Percentiles rank a stretch among this genome's conserved stretches.
These are phyloP conservation scores for Rattus norvegicus DNA, from an alignment of 2,113 vertebrate species.

Conservation along the genomic window DNA sequence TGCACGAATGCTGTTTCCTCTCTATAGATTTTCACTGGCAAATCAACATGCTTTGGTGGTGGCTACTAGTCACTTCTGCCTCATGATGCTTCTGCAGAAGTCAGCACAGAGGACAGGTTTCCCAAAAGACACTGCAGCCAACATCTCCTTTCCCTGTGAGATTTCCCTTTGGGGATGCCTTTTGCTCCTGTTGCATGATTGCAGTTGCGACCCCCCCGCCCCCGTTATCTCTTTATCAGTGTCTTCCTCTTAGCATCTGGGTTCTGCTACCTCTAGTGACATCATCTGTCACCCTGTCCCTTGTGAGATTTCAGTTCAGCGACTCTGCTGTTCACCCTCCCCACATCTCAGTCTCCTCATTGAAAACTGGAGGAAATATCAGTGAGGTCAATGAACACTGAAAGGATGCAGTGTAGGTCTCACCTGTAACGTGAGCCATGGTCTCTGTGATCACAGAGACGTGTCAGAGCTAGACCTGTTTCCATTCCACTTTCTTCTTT, in stretches of 20 bases:
- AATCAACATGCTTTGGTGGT: neutral
- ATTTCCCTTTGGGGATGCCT: neutral
- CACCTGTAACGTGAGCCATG: fast-evolving
- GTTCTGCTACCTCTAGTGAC: neutral
- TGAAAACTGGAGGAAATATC: neutral
- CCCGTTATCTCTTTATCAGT: neutral
- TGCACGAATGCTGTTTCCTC: neutral
- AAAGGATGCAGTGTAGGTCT: neutral
- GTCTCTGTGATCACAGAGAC: neutral
- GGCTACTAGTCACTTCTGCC: neutral
- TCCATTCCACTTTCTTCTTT: neutral
- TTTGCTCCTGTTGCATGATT: neutral
- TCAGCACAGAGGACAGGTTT: neutral
- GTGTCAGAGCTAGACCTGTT: neutral
- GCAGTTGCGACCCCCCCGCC: neutral
- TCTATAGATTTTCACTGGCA: neutral
- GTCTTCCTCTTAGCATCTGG: neutral
- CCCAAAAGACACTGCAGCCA: neutral
- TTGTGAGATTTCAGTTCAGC: neutral
- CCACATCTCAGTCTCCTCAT: neutral
- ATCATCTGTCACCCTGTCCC: neutral
- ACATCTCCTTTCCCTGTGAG: neutral
- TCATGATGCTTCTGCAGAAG: neutral
- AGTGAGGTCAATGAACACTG: neutral
- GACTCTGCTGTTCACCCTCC: neutral